Evolutionary conservation across 1,140 invertebrate genomes (phyloP), one percentile per base, ranked within the genome.

Genomic region (Drosophila arizonae): DNA sequence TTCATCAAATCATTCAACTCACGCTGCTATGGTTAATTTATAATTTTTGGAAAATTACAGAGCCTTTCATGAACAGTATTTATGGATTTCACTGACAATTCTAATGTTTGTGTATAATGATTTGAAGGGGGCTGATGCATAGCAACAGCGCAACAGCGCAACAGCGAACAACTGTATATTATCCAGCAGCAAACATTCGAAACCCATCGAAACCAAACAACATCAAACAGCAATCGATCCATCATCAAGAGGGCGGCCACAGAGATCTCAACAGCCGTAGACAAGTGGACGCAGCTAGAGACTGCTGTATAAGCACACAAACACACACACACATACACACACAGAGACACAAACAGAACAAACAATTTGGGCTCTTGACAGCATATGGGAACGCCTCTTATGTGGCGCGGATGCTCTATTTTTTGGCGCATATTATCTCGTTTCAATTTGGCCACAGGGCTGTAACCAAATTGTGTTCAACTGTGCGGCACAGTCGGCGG

Each of bases 401-500:
- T 50, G 36, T 52, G 33, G 33, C 2, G 6, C 6, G 33, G 33
- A 33, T 66, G 72, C 65, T 75, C 75, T 65, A 69, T 15, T 66
- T 71, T 65, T 66, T 66, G 56, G 54, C 33, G 13, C 15, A 65
- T 30, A 61, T 62, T 48, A 33, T 26, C 36, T 58, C 26, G 52
- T 61, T 60, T 57, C 13, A 67, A 63, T 63, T 60, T 70, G 58
- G 54, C 58, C 62, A 33, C 39, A 46, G 57, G 56, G 41, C 52
- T 56, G 43, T 52, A 65, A 63, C 56, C 58, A 79, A 81, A 85
- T 69, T 79, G 82, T 79, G 82, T 67, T 79, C 72, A 77, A 74
- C 79, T 78, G 82, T 77, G 82, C 60, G 67, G 69, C 84, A 87
- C 82, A 87, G 84, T 87, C 76, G 82, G 84, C 82, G 82, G 84